These are phyloP conservation scores for Matsumyia berberina DNA, from an alignment of 2,888 invertebrate species.

Conservation along the genomic window DNA sequence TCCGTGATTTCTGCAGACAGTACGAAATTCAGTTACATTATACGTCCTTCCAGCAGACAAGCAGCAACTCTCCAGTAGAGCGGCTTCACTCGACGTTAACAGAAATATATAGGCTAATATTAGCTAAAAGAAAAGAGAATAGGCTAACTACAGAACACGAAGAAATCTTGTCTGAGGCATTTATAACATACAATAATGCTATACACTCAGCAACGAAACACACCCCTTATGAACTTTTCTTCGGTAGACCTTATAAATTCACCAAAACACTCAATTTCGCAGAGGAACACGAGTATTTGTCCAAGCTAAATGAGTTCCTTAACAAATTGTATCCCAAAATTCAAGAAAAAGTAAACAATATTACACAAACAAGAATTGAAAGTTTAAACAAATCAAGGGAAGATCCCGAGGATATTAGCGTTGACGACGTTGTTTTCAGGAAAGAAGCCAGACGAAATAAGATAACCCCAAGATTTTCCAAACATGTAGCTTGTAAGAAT, in stretches of 20 bases:
- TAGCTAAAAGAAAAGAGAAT: not conserved
- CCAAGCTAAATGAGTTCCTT: too few species aligned
- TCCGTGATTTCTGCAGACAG: conserved; percentile 27
- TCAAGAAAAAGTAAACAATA: too few species aligned
- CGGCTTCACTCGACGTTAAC: conserved; percentile 15
- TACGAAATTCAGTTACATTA: conserved; percentile 4
- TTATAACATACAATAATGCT: not conserved
- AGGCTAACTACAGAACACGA: conserved; percentile 4
- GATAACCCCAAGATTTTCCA: conserved; percentile 30
- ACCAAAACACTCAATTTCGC: too few species aligned
- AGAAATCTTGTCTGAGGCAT: conserved; percentile 2
- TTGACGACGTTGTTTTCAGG: not conserved
- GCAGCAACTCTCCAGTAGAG: conserved; percentile 22
- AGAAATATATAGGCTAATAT: conserved; percentile 17
- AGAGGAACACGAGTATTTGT: too few species aligned
- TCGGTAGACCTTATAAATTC: not conserved
- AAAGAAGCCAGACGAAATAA: conserved; percentile 45
- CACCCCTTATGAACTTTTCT: conserved; percentile 9
- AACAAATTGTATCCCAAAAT: too few species aligned
- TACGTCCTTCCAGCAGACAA: conserved; percentile 27
- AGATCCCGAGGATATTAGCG: too few species aligned
- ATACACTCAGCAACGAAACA: not conserved
- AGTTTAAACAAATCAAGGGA: too few species aligned
- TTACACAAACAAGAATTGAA: too few species aligned
- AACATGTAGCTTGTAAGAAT: conserved; percentile 18